Evolutionary conservation across 2,797 vertebrate species (phyloP).

Genomic region (Heterohyrax brucei): DNA sequence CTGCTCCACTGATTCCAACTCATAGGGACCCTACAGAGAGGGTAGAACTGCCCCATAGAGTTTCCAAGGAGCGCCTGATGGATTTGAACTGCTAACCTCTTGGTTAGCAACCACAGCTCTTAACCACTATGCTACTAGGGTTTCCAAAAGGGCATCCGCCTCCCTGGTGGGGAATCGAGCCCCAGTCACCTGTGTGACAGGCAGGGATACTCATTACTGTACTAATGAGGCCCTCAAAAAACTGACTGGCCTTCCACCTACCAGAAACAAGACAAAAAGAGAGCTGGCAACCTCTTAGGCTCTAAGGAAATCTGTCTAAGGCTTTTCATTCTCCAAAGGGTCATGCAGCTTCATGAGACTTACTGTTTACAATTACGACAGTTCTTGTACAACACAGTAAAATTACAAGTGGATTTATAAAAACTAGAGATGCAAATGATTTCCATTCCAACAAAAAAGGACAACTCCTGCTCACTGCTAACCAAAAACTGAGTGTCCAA

Average conservation of each 20-base stretch:
- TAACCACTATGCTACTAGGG: too few relatives aligned
- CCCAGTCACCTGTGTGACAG: too few relatives aligned
- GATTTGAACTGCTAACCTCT: too few relatives aligned
- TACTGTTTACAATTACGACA: neutral
- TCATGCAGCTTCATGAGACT: neutral
- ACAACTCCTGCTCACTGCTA: neutral
- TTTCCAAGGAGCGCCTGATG: too few relatives aligned
- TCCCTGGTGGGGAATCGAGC: too few relatives aligned
- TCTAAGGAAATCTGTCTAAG: neutral
- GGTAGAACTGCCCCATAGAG: too few relatives aligned
- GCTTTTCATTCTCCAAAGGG: neutral
- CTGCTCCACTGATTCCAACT: too few relatives aligned
- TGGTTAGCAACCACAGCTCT: too few relatives aligned
- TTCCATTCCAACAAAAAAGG: constrained; percentile 7
- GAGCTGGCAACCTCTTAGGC: neutral
- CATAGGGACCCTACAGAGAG: too few relatives aligned
- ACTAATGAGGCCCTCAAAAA: neutral
- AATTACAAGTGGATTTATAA: neutral
- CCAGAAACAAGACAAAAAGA: constrained; percentile 12
- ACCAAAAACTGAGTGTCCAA: neutral
- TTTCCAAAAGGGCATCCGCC: too few relatives aligned
- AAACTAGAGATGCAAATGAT: constrained; percentile 5
- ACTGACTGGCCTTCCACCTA: neutral
- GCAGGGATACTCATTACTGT: too few relatives aligned
- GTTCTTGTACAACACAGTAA: neutral